Evolutionary conservation across 1,140 invertebrate species (phyloP), one percentile per base, ranked within the genome.

Genomic region (Lepidostoma basale): DNA sequence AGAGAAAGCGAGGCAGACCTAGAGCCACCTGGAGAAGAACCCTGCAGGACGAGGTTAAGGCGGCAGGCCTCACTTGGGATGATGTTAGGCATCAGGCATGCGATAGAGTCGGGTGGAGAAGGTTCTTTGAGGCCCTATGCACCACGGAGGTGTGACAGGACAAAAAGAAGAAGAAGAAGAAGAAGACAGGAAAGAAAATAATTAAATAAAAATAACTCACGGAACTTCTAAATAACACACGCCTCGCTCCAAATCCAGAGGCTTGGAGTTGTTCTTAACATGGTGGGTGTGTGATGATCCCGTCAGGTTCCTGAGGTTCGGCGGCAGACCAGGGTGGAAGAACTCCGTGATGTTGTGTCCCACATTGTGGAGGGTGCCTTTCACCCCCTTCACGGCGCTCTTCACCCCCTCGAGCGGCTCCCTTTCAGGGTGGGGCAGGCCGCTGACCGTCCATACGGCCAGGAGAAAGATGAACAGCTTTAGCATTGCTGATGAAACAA

Each of bases 161-260:
- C n/a, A n/a, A n/a, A n/a, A n/a, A n/a, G n/a, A n/a, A n/a, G n/a
- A n/a, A n/a, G n/a, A n/a, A n/a, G n/a, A n/a, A n/a, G n/a, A n/a
- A n/a, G n/a, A n/a, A n/a, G n/a, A n/a, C n/a, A n/a, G n/a, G n/a
- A 33, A 5, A 6, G 30, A 33, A 6, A 33, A 33, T 6, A 33
- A 33, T 33, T 6, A 33, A 33, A 33, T 6, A 14, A 45, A 2
- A 58, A 18, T 1, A 73, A 85, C 85, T 83, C 79, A 86, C 85
- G 82, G 83, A 2, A 86, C 84, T 83, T 86, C 84, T 39, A 79
- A 81, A 62, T 80, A 84, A 67, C 85, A 86, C 1, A 85, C 78
- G 23, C 85, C 85, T 3, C 77, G 72, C 70, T 81, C 76, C 14
- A 73, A 76, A 56, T 80, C 74, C 9, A 72, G 45, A 0, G 56